phyloP scores from a whole-genome alignment of 2,797 vertebrate species.

The Lutjanus argentimaculatus region DNA sequence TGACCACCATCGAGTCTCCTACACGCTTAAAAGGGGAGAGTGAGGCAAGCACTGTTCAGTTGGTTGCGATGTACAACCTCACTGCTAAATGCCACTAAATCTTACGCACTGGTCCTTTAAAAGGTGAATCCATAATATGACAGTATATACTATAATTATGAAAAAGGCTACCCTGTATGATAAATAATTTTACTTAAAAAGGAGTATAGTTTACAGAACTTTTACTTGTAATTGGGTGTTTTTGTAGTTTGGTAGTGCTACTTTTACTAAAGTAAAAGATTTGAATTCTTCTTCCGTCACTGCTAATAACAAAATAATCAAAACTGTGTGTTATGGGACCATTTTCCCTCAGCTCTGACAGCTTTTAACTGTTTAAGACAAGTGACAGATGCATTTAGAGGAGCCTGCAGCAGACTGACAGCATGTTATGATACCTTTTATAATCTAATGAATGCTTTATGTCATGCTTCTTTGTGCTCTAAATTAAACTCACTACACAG shows the following conservation, averaged over 20 bases:
- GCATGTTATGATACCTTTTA: not conserved
- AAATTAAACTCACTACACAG: slow-evolving; percentile 13
- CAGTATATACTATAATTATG: no score
- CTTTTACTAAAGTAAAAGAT: not conserved
- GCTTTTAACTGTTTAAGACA: not conserved
- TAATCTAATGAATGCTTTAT: not conserved
- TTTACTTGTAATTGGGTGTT: not conserved
- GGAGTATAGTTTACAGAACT: not conserved
- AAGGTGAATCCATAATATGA: not conserved
- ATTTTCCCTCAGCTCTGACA: not conserved
- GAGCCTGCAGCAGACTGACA: not conserved
- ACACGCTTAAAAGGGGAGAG: no score
- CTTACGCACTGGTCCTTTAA: not conserved
- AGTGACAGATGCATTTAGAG: slow-evolving; percentile 10
- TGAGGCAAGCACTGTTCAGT: no score
- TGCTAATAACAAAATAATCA: not conserved
- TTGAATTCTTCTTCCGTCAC: not conserved
- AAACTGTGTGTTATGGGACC: not conserved
- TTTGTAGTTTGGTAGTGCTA: not conserved
- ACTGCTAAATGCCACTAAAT: no score
- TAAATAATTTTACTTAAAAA: not conserved
- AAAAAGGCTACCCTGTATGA: no score
- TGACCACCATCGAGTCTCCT: no score
- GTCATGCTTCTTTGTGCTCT: not conserved
- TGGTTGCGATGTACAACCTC: no score